Base-by-base conservation (phyloP, 2,797 vertebrate species). In the Dallia pectoralis region DNA sequence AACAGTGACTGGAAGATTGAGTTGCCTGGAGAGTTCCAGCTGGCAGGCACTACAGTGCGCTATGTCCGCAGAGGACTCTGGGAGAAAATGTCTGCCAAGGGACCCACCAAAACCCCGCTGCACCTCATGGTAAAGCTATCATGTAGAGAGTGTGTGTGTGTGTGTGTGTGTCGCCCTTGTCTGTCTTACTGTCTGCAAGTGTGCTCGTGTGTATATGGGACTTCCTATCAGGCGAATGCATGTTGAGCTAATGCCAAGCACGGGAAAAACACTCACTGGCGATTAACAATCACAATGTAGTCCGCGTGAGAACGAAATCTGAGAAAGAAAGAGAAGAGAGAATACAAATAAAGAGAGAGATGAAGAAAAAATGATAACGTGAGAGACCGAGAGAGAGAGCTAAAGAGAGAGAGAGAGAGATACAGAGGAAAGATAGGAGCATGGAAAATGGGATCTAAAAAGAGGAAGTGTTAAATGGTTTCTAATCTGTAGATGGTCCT, bases 1-100 rank as follows among this genome's bases (percentile, higher is more conserved):
- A 99, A 99, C 91, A 98, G 92, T 1, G 96, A 99, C 89, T 99
- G 97, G 97, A 99, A 98, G 92, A 99, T 99, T 64, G 97, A 99
- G 85, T 95, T 98, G 82, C 97, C 97, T 0, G 97, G 97, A 77
- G 97, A 99, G 85, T 99, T 98, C 86, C 94, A 98, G 90, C 93
- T 99, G 51, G 97, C 97, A 11, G 97, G 97, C 75, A 99, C 97
- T 2, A 97, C 93, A 0, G 94, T 99, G 71, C 96, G 95, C 87
- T 99, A 99, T 22, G 96, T 98, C 69, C 91, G 97, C 74, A 94
- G 97, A 84, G 97, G 97, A 74, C 88, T 98, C 44, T 99, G 97
- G 97, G 97, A 99, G 91, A 99, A 99, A 89, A 98, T 99, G 91
- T 98, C 97, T 71, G 97, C 96, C 89, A 98, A 95, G 89, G 97